Evolutionary conservation across 1,140 invertebrate genomes (phyloP), one percentile per base, ranked within the genome.

Genomic region (Drosophila azteca): DNA sequence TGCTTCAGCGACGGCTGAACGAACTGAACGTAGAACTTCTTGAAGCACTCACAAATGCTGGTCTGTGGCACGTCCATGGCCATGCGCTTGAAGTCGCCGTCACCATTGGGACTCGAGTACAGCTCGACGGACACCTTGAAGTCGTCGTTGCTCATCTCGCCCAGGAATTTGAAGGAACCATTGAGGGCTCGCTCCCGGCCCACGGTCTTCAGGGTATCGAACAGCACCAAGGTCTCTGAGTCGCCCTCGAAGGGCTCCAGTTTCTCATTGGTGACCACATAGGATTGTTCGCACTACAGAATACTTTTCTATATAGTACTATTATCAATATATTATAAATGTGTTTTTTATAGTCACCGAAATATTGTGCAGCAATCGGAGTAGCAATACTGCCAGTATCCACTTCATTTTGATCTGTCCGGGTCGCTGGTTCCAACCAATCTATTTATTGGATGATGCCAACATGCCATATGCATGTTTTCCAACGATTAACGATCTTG

Each of bases 1-100:
- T 63, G 26, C 24, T 53, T 62, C 41, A 90, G 1, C 3, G 89
- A 90, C 0, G 89, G 89, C 44, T 90, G 89, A 0, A 90, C 73
- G 15, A 90, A 90, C 52, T 90, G 85, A 0, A 82, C 81, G 13
- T 89, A 90, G 66, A 90, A 89, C 65, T 90, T 90, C 15, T 90
- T 88, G 57, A 90, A 90, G 49, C 89, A 90, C 4, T 90, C 89
- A 43, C 89, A 90, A 26, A 90, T 85, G 48, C 62, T 73, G 0
- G 84, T 89, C n/a, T 62, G 85, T 6, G 89, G 89, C 24, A 90
- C 81, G 53, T 89, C 89, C 84, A 90, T 85, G 13, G 68, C 78
- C 60, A 90, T 84, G 0, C 79, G 63, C 54, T 90, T 90, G 22
- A 78, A 90, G n/a, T 90, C 68, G 2, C 89, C 89, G 58, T 90